These are phyloP conservation scores for Peromyscus nudipes DNA, from an alignment of 2,797 vertebrate species.

Conservation along the genomic window DNA sequence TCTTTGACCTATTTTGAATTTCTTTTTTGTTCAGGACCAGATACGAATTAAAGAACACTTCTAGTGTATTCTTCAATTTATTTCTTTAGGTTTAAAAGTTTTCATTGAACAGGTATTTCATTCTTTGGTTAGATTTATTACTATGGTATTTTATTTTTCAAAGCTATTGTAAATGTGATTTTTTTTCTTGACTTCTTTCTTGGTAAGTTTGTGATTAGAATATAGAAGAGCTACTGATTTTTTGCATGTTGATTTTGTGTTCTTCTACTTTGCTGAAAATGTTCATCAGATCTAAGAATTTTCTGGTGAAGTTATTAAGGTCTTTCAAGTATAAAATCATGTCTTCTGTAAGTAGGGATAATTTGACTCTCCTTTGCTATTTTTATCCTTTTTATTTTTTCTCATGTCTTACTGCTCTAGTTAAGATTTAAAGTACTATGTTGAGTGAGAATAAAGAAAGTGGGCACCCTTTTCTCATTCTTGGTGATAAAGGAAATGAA, in stretches of 20 bases:
- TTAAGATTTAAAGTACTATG: neutral
- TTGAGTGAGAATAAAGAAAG: neutral
- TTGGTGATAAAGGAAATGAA: neutral
- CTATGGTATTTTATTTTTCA: neutral
- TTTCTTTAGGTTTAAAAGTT: neutral
- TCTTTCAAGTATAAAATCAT: slow-evolving; percentile 2
- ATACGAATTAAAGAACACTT: neutral
- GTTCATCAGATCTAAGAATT: neutral
- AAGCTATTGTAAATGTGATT: neutral
- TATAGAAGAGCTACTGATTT: neutral
- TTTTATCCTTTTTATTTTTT: neutral
- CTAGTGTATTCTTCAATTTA: neutral
- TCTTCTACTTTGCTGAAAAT: slow-evolving; percentile 30
- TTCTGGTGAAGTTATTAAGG: neutral
- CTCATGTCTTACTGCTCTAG: neutral
- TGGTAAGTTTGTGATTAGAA: neutral
- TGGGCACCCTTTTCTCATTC: neutral
- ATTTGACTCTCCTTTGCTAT: neutral
- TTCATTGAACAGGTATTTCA: neutral
- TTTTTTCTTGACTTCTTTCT: neutral
- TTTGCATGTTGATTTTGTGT: neutral
- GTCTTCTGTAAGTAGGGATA: neutral
- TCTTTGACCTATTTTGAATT: neutral
- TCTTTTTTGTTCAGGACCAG: neutral
- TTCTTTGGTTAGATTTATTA: neutral